Percentiles rank a stretch among this genome's conserved stretches.
Conservation (phyloP, 2,888 invertebrate species). For the Chydorus sphaericus region DNA sequence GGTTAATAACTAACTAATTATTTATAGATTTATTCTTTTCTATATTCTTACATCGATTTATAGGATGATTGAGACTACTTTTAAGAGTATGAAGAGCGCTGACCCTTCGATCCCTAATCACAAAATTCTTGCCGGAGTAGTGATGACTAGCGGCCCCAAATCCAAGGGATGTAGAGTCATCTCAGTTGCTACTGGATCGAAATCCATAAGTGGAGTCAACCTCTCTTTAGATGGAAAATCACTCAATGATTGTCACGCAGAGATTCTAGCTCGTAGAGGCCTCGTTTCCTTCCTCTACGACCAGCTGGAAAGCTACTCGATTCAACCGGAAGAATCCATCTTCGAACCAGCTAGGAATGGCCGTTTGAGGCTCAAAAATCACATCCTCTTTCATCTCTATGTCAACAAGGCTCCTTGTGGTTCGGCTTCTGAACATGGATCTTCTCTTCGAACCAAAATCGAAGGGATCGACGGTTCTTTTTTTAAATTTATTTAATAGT, state of each 20-base stretch:
- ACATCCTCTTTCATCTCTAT: slow-evolving; percentile 68
- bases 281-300: slow-evolving; percentile 43
- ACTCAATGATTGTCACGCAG: slow-evolving; percentile 93
- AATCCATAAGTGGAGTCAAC: slow-evolving; percentile 85
- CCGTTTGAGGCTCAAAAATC: background rate
- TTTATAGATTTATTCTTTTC: too few relatives aligned
- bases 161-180: too few relatives aligned
- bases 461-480: too few relatives aligned
- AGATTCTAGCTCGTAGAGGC: slow-evolving; percentile 66
- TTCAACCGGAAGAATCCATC: slow-evolving; percentile 33
- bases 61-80: too few relatives aligned
- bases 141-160: slow-evolving; percentile 52
- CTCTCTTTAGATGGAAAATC: slow-evolving; percentile 73
- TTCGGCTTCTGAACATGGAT: too few relatives aligned
- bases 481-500: too few relatives aligned
- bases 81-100: too few relatives aligned
- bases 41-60: too few relatives aligned
- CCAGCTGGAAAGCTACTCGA: slow-evolving; percentile 40
- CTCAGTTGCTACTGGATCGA: slow-evolving; percentile 77
- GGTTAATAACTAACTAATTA: too few relatives aligned
- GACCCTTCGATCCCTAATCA: too few relatives aligned
- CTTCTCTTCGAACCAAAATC: too few relatives aligned
- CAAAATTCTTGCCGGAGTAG: slow-evolving; percentile 91
- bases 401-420: slow-evolving; percentile 97
- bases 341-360: slow-evolving; percentile 35